Evolutionary conservation across 2,113 vertebrate species (phyloP).

Genomic region (Barnardius zonarius): DNA sequence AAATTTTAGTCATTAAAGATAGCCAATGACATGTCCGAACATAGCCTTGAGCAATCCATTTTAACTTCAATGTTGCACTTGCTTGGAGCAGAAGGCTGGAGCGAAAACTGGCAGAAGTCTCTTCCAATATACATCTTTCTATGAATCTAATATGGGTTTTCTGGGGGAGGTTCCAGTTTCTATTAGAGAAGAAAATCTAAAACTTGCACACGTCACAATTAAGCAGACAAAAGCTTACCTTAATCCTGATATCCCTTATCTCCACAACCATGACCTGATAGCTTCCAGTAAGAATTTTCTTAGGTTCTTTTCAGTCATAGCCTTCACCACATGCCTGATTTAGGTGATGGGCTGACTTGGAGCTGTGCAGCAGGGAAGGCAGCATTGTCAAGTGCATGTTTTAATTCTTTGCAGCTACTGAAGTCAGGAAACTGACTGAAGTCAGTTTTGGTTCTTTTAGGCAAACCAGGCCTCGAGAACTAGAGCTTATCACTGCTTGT

Average conservation of each 20-base stretch:
- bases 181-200: neutral
- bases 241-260: neutral
- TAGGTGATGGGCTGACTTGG: neutral
- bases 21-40: neutral
- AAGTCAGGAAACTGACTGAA: neutral
- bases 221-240: neutral
- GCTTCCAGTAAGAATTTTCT: neutral
- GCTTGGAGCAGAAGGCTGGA: neutral
- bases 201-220: neutral
- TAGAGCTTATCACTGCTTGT: neutral
- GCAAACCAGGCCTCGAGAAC: neutral
- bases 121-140: neutral
- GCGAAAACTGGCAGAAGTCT: neutral
- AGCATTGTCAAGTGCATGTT: rapidly evolving
- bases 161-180: neutral
- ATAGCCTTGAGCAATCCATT: neutral
- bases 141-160: neutral
- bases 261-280: neutral
- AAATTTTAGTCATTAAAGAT: neutral
- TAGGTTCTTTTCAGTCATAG: neutral
- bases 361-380: neutral
- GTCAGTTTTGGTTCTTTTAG: neutral
- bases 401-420: neutral
- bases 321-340: neutral
- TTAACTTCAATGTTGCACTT: neutral